These are phyloP conservation scores for Rhagonycha fulva DNA, from an alignment of 2,888 invertebrate species.

Conservation along the genomic window DNA sequence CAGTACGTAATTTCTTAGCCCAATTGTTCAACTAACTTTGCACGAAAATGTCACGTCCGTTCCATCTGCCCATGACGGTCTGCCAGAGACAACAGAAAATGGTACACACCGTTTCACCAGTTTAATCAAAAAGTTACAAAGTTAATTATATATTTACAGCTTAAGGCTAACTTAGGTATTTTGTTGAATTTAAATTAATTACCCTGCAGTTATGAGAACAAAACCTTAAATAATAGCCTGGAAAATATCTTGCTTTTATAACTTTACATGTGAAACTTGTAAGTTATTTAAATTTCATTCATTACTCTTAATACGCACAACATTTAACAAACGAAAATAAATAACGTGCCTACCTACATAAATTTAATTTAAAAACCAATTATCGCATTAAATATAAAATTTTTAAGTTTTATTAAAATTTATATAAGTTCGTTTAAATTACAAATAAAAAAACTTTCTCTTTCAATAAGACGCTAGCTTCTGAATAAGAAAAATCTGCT, in stretches of 20 bases:
- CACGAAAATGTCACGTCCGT: conserved; percentile 31
- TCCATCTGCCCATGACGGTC: conserved; percentile 32
- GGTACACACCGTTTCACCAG: conserved; percentile 13
- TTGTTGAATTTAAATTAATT: conserved; percentile 11
- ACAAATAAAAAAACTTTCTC: not conserved
- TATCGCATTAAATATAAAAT: not conserved
- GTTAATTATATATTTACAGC: conserved; percentile 10
- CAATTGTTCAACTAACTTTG: conserved; percentile 19
- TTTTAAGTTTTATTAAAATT: not conserved
- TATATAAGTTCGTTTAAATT: not conserved
- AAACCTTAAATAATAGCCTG: conserved; percentile 6
- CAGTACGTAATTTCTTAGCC: conserved; percentile 22
- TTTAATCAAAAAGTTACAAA: conserved; percentile 15
- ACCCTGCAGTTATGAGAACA: not conserved
- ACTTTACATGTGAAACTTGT: not conserved
- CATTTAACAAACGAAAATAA: not conserved
- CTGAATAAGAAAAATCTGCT: conserved; percentile 6
- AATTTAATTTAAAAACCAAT: not conserved
- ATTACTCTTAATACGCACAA: not conserved
- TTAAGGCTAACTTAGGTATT: conserved; percentile 7
- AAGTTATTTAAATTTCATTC: not conserved
- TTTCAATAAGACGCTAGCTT: conserved; percentile 1
- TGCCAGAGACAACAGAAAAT: conserved; percentile 17
- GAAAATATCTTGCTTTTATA: conserved; percentile 4
- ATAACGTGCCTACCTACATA: not conserved